Evolutionary conservation across 2,113 vertebrate genomes (phyloP).

Genomic region (Arothron firmamentum): DNA sequence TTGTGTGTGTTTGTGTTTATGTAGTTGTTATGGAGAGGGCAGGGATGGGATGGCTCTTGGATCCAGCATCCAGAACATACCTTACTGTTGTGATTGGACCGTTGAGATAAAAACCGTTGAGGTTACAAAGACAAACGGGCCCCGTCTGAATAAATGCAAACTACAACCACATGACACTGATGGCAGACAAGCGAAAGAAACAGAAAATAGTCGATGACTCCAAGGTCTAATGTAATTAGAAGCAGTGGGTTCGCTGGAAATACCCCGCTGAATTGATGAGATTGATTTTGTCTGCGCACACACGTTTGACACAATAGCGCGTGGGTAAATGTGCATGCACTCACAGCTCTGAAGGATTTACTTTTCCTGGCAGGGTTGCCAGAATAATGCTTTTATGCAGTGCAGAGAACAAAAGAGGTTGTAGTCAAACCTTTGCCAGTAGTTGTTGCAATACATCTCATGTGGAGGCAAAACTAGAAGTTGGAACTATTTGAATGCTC

Average conservation of each 20-base stretch:
- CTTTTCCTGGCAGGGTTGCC: slow-evolving; percentile 62
- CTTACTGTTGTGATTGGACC: slow-evolving; percentile 62
- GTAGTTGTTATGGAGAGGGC: slow-evolving; percentile 21
- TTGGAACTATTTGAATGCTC: slow-evolving; percentile 22
- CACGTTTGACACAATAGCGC: slow-evolving; percentile 27
- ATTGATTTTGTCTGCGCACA: slow-evolving; percentile 60
- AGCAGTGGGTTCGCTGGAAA: slow-evolving; percentile 62
- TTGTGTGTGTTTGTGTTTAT: neutral
- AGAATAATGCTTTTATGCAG: slow-evolving; percentile 61
- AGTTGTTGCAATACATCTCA: slow-evolving; percentile 61
- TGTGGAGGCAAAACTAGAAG: slow-evolving; percentile 47
- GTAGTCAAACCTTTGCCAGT: slow-evolving; percentile 55
- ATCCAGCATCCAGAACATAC: slow-evolving; percentile 62
- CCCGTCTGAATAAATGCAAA: slow-evolving; percentile 71
- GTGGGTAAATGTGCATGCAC: slow-evolving; percentile 26
- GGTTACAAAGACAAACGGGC: slow-evolving; percentile 57
- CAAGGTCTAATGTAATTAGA: slow-evolving; percentile 70
- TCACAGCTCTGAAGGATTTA: slow-evolving; percentile 51
- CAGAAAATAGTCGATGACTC: slow-evolving; percentile 66
- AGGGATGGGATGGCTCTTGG: slow-evolving; percentile 34
- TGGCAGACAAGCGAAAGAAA: slow-evolving; percentile 58
- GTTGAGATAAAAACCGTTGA: slow-evolving; percentile 57
- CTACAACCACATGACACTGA: slow-evolving; percentile 66
- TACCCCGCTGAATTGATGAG: slow-evolving; percentile 65
- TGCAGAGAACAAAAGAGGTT: slow-evolving; percentile 51